Evolutionary conservation across 1,140 invertebrate genomes (phyloP), one percentile per base, ranked within the genome.

Genomic region (Holotrichia oblita): DNA sequence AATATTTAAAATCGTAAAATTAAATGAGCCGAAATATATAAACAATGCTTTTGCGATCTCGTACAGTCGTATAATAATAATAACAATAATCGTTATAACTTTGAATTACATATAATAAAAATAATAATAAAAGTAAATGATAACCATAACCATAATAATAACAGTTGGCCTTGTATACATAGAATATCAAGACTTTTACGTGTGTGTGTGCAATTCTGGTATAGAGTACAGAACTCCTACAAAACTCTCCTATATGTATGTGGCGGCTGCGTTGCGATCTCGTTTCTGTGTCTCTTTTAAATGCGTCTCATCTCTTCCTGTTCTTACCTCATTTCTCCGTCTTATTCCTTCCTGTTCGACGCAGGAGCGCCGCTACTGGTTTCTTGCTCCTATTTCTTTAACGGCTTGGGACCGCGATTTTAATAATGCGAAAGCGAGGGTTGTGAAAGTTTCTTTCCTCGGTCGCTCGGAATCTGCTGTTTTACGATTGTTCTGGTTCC

Each of bases 61-160:
- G 10, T 74, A 81, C 77, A 79, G 78, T 78, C 79, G 78, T 73
- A 79, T 80, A 81, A 83, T 80, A 81, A 83, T 83, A 82, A 80
- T 82, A 82, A 83, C 83, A 81, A 81, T 81, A 80, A 83, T 81
- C 80, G 81, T 82, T 83, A 83, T 81, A 84, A 82, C 79, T 83
- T 82, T 81, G 81, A 84, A 84, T 84, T 84, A 84, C 83, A 82
- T 83, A 83, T 84, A 84, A 84, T 84, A 84, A 84, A 83, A 84
- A 84, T 84, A 83, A 84, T 82, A 79, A 76, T 82, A 82, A 81
- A 84, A 84, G 79, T 81, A 82, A 84, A 84, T 83, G 82, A 82
- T 82, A 83, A 82, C 79, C 81, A 83, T 84, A 84, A 84, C 80
- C 82, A 77, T 83, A 76, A 73, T 73, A 78, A 79, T 79, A 79